These are phyloP conservation scores for Macrocentrus cingulum DNA, from an alignment of 1,140 invertebrate species.

Conservation along the genomic window DNA sequence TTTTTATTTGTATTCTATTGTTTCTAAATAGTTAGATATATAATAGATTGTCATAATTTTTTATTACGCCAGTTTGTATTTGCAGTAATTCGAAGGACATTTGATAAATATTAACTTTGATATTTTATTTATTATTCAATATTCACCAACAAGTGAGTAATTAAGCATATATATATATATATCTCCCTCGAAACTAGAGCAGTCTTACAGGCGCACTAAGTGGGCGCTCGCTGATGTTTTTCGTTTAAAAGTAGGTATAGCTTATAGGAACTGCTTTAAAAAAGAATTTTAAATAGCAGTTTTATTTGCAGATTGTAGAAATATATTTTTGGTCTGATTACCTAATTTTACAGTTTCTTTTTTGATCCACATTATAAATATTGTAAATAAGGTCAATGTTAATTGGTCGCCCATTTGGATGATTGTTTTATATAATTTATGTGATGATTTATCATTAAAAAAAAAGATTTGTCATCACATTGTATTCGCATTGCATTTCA, in stretches of 20 bases:
- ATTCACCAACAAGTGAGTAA: conserved; percentile 2
- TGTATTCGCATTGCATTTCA: conserved; percentile 3
- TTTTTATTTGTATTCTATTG: background rate
- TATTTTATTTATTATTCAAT: conserved; percentile 7
- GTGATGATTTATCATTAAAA: background rate
- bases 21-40: no score
- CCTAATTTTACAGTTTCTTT: background rate
- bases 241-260: background rate
- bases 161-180: background rate
- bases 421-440: background rate
- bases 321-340: conserved; percentile 10
- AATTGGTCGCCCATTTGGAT: conserved; percentile 6
- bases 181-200: conserved; percentile 28
- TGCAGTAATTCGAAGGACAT: background rate
- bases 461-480: conserved; percentile 20
- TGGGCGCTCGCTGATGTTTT: conserved; percentile 2
- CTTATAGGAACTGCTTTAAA: background rate
- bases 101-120: background rate
- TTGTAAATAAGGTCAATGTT: conserved; percentile 7
- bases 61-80: background rate
- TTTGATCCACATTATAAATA: conserved; percentile 12
- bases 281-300: background rate
- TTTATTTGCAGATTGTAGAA: background rate
- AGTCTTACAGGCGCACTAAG: conserved; percentile 10
- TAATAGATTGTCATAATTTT: conserved; percentile 30